phyloP scores from a whole-genome alignment of 2,797 vertebrate species.

The Diceros bicornis region DNA sequence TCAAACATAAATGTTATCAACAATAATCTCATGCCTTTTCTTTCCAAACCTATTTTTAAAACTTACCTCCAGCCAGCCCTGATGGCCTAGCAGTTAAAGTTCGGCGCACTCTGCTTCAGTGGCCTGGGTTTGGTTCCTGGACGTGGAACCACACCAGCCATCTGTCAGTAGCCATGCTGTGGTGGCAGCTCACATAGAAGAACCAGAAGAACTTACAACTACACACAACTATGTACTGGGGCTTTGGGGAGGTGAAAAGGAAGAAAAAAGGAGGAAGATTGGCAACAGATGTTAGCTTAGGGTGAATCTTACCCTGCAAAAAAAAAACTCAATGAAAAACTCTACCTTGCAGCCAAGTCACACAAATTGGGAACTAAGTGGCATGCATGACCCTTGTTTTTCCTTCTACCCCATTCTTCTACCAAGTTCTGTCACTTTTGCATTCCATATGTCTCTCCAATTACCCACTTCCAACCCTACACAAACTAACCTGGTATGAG shows the following conservation, averaged over 20 bases:
- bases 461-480: neutral
- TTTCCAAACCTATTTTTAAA: constrained; percentile 36
- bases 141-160: no score
- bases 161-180: no score
- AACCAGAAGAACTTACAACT: no score
- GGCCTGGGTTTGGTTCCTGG: no score
- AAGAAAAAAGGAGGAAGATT: no score
- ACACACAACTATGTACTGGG: no score
- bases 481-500: neutral
- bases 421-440: neutral
- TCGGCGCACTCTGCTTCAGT: no score
- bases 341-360: neutral
- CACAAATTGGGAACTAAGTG: neutral
- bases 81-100: no score
- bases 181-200: no score
- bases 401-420: neutral
- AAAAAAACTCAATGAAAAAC: neutral
- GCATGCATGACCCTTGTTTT: neutral
- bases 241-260: no score
- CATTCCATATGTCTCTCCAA: neutral
- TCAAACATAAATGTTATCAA: neutral
- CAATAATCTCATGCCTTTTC: neutral
- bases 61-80: neutral
- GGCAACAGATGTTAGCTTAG: no score
- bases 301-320: no score